phyloP scores from a whole-genome alignment of 2,113 vertebrate species.

The Gavia stellata region DNA sequence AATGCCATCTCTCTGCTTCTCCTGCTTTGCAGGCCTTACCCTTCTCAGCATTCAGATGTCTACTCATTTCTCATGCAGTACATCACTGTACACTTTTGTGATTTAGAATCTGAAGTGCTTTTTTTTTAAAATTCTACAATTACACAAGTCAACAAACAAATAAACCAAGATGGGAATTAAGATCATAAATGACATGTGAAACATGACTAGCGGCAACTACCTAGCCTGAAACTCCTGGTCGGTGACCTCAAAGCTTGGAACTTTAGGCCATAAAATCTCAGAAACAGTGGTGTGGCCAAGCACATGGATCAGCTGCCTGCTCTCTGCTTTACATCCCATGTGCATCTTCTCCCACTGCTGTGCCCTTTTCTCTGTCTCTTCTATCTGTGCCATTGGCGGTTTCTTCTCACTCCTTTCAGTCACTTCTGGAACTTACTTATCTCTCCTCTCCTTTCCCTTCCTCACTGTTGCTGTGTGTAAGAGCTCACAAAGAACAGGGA shows the following conservation, averaged over 20 bases:
- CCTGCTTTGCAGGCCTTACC: not conserved
- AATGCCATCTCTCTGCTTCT: not conserved
- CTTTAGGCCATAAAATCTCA: not conserved
- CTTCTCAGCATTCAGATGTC: not conserved
- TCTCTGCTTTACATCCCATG: not conserved
- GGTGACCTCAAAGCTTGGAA: not conserved
- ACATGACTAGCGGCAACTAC: not conserved
- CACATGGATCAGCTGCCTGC: not conserved
- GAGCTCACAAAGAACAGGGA: not conserved
- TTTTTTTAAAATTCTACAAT: not conserved
- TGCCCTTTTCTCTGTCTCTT: not conserved
- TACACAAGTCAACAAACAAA: not conserved
- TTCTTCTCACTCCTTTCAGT: not conserved
- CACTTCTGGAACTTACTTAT: not conserved
- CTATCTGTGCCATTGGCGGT: not conserved
- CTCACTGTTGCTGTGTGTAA: fast-evolving
- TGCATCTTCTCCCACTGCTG: not conserved
- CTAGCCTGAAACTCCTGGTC: not conserved
- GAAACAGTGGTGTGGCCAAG: not conserved
- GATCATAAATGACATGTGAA: not conserved
- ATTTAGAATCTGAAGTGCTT: not conserved
- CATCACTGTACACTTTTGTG: not conserved
- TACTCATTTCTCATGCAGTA: not conserved
- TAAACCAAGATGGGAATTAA: not conserved
- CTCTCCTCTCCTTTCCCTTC: not conserved